Evolutionary conservation across 2,888 invertebrate genomes (phyloP), one percentile per base, ranked within the genome.

Genomic region (Ectemnius lituratus): DNA sequence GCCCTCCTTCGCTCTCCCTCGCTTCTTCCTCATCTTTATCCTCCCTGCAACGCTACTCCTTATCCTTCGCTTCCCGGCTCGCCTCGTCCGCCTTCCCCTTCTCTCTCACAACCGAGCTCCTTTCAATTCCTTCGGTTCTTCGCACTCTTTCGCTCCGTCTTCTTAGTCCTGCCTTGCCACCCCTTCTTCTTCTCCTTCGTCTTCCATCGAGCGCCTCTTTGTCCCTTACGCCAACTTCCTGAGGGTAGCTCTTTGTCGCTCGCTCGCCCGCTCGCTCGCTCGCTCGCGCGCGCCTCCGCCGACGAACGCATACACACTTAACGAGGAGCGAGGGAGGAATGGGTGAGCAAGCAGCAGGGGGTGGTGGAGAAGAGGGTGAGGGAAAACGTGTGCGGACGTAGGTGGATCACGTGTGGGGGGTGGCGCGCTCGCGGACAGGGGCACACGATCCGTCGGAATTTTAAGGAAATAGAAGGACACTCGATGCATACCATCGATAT

Each of bases 391-490:
- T 62, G 78, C 37, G 37, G 37, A 37, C 37, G 37, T 71, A 62
- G 62, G 61, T 66, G 67, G 76, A 76, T 75, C 75, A 62, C 61
- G 60, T 56, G 70, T 66, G 74, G 37, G 37, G 46, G 20, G 52
- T 52, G 52, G 52, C 70, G 75, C 75, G 37, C 76, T 70, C 78
- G 61, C 64, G 65, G 78, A 75, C 78, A 70, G 74, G 77, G 70
- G 70, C 74, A 76, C 76, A 83, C 82, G 85, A 88, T 87, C 86
- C 84, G 86, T 88, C 75, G 86, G 86, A 88, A 88, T 88, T 88
- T 88, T 86, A 86, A 87, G 87, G 86, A 86, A 88, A 88, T 86
- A 87, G 85, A 85, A 87, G 86, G 87, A 87, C 88, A 87, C 86
- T 87, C 84, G 87, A 83, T 87, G 87, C 86, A 87, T 87, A 86